These are phyloP conservation scores for Centrocercus urophasianus DNA, from an alignment of 2,113 vertebrate genomes.

Conservation along the genomic window DNA sequence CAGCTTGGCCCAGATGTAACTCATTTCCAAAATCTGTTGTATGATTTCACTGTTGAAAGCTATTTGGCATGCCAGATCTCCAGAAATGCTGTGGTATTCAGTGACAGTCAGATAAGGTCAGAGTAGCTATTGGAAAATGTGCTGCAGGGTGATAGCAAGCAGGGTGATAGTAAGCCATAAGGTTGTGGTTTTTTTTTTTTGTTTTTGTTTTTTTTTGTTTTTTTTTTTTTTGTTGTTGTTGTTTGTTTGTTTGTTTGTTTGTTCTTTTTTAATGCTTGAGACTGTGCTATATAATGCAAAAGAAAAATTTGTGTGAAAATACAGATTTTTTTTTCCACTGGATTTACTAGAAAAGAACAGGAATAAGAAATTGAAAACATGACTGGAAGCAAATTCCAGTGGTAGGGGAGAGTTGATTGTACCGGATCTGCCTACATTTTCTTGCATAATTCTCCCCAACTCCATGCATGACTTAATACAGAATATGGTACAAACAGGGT, in stretches of 20 bases:
- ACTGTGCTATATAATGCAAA: background rate
- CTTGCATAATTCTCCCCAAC: conserved; percentile 15
- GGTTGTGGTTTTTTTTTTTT: background rate
- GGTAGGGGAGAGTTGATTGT: background rate
- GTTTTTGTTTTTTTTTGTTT: background rate
- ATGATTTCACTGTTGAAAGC: conserved; percentile 27
- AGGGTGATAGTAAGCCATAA: background rate
- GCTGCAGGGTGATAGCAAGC: background rate
- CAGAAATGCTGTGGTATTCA: background rate
- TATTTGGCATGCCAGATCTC: background rate
- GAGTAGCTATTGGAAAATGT: background rate
- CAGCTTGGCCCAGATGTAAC: background rate
- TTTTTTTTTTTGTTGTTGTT: background rate
- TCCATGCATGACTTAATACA: conserved; percentile 35
- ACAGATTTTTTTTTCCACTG: background rate
- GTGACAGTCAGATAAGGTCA: conserved; percentile 10
- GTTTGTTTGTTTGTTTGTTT: background rate
- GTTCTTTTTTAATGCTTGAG: background rate
- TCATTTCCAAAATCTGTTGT: conserved; percentile 26
- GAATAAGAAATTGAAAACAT: background rate
- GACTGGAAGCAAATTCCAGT: background rate
- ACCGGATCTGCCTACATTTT: background rate
- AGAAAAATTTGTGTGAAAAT: background rate
- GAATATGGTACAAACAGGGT: background rate
- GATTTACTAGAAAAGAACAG: background rate